These are phyloP conservation scores for Temnothorax longispinosus DNA, from an alignment of 1,140 invertebrate genomes.

Conservation along the genomic window DNA sequence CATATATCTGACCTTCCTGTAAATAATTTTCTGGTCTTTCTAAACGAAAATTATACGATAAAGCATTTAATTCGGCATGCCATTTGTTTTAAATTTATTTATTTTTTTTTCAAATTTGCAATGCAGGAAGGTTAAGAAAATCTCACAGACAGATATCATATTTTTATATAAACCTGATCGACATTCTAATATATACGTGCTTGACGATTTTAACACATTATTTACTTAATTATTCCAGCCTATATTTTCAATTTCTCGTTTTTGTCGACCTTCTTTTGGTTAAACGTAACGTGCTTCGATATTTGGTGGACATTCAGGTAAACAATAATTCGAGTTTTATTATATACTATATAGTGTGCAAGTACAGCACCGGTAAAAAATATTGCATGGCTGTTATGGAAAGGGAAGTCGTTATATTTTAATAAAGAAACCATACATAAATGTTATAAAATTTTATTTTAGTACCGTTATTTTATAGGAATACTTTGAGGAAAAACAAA, in stretches of 20 bases:
- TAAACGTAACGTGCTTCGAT: slow-evolving; percentile 95
- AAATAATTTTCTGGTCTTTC: not conserved
- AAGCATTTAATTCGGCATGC: not conserved
- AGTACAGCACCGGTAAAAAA: not conserved
- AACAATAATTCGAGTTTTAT: slow-evolving; percentile 76
- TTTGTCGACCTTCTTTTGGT: slow-evolving; percentile 95
- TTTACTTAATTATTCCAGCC: slow-evolving; percentile 85
- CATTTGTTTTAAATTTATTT: not conserved
- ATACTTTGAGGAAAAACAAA: too few species aligned
- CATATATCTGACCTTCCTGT: not conserved
- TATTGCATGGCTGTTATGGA: too few species aligned
- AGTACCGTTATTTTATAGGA: too few species aligned
- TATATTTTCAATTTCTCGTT: slow-evolving; percentile 94
- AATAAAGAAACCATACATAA: too few species aligned
- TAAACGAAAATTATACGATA: not conserved
- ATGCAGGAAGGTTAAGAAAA: not conserved
- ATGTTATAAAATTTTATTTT: too few species aligned
- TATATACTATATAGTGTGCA: not conserved
- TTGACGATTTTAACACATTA: not conserved
- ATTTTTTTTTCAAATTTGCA: not conserved
- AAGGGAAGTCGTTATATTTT: too few species aligned
- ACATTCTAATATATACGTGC: not conserved
- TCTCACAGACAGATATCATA: not conserved
- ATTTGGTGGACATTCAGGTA: slow-evolving; percentile 95
- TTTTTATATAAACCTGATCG: not conserved